Evolutionary conservation across 1,140 invertebrate genomes (phyloP).

Genomic region (Oryzaephilus surinamensis): DNA sequence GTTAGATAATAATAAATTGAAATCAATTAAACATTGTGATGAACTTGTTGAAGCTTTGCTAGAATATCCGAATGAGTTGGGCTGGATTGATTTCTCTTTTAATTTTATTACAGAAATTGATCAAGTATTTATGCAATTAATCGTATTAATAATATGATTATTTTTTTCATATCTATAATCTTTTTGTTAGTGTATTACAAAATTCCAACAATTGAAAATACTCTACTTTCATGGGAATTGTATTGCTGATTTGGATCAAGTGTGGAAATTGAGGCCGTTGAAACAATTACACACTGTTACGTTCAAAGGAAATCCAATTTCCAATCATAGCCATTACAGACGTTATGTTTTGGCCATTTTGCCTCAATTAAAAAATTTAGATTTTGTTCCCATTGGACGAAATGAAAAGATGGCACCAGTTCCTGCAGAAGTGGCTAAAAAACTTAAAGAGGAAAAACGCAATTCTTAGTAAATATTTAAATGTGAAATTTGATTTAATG

Average conservation of each 20-base stretch:
- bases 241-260: slow-evolving; percentile 35
- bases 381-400: slow-evolving; percentile 37
- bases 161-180: neutral
- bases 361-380: slow-evolving; percentile 40
- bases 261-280: slow-evolving; percentile 36
- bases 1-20: slow-evolving; percentile 43
- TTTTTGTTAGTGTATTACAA: slow-evolving; percentile 23
- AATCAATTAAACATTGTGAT: slow-evolving; percentile 33
- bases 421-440: slow-evolving; percentile 19
- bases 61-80: slow-evolving; percentile 35
- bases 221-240: slow-evolving; percentile 43
- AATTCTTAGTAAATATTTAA: too few relatives aligned
- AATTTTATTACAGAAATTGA: slow-evolving; percentile 40
- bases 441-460: slow-evolving; percentile 17
- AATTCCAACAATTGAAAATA: slow-evolving; percentile 33
- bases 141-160: neutral
- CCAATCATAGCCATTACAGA: slow-evolving; percentile 37
- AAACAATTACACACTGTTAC: slow-evolving; percentile 39
- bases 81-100: slow-evolving; percentile 45
- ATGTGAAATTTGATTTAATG: too few relatives aligned
- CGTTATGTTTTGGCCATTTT: slow-evolving; percentile 38
- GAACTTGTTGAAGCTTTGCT: slow-evolving; percentile 33
- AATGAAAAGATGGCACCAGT: slow-evolving; percentile 22
- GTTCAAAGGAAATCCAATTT: slow-evolving; percentile 44
- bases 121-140: slow-evolving; percentile 23